phyloP scores from a whole-genome alignment of 2,888 invertebrate genomes.

The Epinotia demarniana region DNA sequence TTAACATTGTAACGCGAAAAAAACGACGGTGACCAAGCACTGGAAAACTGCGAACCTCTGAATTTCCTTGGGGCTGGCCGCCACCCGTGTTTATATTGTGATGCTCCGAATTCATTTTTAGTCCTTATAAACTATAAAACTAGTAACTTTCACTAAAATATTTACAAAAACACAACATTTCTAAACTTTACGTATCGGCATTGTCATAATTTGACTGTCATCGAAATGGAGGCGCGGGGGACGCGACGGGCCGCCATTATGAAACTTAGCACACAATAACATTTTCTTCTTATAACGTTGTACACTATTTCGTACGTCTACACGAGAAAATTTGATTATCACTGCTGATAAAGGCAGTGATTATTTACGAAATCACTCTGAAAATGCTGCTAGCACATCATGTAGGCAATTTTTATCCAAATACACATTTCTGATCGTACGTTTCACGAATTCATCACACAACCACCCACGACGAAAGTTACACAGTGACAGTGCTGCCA shows the following conservation, averaged over 20 bases:
- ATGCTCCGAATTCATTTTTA: slow-evolving; percentile 81
- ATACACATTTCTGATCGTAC: slow-evolving; percentile 63
- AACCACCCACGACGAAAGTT: slow-evolving; percentile 73
- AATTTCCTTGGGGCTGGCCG: slow-evolving; percentile 83
- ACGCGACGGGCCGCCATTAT: slow-evolving; percentile 88
- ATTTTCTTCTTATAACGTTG: slow-evolving; percentile 62
- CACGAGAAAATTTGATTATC: slow-evolving; percentile 41
- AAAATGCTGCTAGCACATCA: slow-evolving; percentile 44
- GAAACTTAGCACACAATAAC: slow-evolving; percentile 83
- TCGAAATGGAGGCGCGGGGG: slow-evolving; percentile 87
- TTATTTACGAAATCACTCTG: slow-evolving; percentile 47
- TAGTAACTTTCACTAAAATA: slow-evolving; percentile 63
- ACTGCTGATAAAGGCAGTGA: slow-evolving; percentile 34
- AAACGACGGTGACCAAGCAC: slow-evolving; percentile 56
- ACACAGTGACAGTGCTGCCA: slow-evolving; percentile 68
- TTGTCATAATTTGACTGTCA: slow-evolving; percentile 86
- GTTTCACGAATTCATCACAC: slow-evolving; percentile 53
- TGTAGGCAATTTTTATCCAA: slow-evolving; percentile 37
- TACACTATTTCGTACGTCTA: slow-evolving; percentile 49
- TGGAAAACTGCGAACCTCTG: slow-evolving; percentile 77
- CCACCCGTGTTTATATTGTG: slow-evolving; percentile 85
- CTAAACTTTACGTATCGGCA: slow-evolving; percentile 78
- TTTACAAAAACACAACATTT: slow-evolving; percentile 76
- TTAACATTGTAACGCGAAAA: slow-evolving; percentile 57
- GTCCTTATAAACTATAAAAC: slow-evolving; percentile 59